Percentiles rank a stretch among this genome's conserved stretches.
Conservation (phyloP, 2,113 vertebrate species). For the Indicator maculatus region DNA sequence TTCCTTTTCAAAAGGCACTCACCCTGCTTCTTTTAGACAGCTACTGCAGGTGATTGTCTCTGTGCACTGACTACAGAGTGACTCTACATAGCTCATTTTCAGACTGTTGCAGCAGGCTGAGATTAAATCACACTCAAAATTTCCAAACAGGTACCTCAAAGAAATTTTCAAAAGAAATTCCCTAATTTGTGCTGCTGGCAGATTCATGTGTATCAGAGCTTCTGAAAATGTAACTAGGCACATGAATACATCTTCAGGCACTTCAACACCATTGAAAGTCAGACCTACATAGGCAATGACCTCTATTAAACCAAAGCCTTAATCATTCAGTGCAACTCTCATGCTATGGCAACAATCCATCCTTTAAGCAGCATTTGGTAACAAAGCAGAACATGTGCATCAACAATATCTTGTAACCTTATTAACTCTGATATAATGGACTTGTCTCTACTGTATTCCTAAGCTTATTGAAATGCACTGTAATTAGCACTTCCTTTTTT, state of each 20-base stretch:
- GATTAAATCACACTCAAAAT: background rate
- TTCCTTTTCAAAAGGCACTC: background rate
- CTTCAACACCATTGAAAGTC: background rate
- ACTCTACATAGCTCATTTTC: background rate
- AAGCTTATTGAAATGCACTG: background rate
- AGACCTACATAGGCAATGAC: background rate
- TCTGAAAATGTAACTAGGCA: background rate
- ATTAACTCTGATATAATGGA: background rate
- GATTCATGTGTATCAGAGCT: background rate
- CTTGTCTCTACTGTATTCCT: background rate
- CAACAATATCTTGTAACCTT: background rate
- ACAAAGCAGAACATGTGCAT: background rate
- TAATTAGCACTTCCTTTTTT: constrained; percentile 15
- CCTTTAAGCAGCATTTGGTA: background rate
- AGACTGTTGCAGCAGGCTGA: background rate
- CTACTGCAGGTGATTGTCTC: background rate
- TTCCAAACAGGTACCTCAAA: background rate
- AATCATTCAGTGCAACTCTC: background rate
- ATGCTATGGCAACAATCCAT: background rate
- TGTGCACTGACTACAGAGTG: background rate
- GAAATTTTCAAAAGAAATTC: background rate
- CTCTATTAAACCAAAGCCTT: background rate
- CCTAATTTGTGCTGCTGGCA: background rate
- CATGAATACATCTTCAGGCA: background rate
- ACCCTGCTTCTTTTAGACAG: background rate